Evolutionary conservation across 2,888 invertebrate species (phyloP).

Genomic region (Caenorhabditis wallacei): DNA sequence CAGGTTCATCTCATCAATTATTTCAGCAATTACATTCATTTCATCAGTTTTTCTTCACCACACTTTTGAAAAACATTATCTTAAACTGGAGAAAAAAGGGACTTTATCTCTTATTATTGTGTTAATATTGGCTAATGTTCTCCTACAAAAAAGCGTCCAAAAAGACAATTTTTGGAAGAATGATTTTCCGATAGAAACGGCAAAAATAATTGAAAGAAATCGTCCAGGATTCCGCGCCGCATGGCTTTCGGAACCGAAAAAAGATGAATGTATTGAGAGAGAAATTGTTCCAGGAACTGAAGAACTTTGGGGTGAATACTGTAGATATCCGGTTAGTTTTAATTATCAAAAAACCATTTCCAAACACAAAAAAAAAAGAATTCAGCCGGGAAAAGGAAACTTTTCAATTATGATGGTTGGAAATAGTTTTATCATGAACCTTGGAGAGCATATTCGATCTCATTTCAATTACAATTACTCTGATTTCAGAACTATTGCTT

Average conservation of each 20-base stretch:
- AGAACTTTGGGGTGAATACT: conserved; percentile 19
- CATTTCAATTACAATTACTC: conserved; percentile 47
- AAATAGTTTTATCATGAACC: conserved; percentile 42
- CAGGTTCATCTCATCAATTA: background rate
- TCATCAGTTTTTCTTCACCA: conserved; percentile 39
- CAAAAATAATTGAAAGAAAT: background rate
- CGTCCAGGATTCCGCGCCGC: background rate
- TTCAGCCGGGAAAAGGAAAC: conserved; percentile 49
- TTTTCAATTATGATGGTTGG: conserved; percentile 52
- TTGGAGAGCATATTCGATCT: conserved; percentile 19
- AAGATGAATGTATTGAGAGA: conserved; percentile 17
- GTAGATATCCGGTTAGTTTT: too few relatives aligned
- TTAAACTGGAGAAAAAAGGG: conserved; percentile 25
- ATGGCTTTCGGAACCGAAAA: conserved; percentile 9
- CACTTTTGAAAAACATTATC: conserved; percentile 39
- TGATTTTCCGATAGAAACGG: background rate
- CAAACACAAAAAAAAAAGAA: too few relatives aligned
- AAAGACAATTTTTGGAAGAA: conserved; percentile 43
- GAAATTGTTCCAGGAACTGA: conserved; percentile 4
- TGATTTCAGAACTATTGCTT: conserved; percentile 29
- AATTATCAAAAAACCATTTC: too few relatives aligned
- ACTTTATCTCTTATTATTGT: conserved; percentile 17
- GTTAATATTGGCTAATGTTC: conserved; percentile 26
- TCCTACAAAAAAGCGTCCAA: conserved; percentile 42
- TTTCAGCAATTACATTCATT: conserved; percentile 31